phyloP scores from a whole-genome alignment of 2,113 vertebrate genomes.

The Drymodes brunneopygia region DNA sequence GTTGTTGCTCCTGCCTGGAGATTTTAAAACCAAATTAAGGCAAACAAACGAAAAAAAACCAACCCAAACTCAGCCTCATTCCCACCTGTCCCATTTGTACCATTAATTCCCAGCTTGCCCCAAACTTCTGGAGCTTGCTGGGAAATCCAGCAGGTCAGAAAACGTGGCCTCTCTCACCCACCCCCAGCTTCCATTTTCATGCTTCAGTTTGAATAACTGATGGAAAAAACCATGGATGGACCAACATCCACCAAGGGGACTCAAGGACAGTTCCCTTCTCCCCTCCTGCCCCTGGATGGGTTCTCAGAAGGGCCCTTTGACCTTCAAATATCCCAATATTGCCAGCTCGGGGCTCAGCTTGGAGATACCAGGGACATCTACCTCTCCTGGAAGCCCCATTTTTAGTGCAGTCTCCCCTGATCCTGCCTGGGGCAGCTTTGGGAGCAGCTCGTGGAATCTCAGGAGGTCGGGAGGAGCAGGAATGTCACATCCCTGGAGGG shows the following conservation, averaged over 20 bases:
- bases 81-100: not conserved
- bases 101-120: not conserved
- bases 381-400: fast-evolving
- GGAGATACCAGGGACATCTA: not conserved
- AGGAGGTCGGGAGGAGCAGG: not conserved
- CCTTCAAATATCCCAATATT: not conserved
- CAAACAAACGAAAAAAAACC: not conserved
- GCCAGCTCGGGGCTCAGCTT: not conserved
- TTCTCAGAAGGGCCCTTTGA: not conserved
- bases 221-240: not conserved
- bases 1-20: not conserved
- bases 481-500: not conserved
- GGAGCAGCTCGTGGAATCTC: not conserved
- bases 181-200: not conserved
- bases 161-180: not conserved
- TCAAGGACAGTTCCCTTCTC: not conserved
- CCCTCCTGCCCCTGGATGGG: no score
- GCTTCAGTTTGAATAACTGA: not conserved
- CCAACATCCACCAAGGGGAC: not conserved
- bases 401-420: not conserved
- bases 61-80: not conserved
- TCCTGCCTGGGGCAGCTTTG: not conserved
- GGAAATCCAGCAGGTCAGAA: not conserved
- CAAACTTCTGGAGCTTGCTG: not conserved
- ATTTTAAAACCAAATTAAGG: not conserved